Evolutionary conservation across 2,113 vertebrate genomes (phyloP).

Genomic region (Ibidorhyncha struthersii): DNA sequence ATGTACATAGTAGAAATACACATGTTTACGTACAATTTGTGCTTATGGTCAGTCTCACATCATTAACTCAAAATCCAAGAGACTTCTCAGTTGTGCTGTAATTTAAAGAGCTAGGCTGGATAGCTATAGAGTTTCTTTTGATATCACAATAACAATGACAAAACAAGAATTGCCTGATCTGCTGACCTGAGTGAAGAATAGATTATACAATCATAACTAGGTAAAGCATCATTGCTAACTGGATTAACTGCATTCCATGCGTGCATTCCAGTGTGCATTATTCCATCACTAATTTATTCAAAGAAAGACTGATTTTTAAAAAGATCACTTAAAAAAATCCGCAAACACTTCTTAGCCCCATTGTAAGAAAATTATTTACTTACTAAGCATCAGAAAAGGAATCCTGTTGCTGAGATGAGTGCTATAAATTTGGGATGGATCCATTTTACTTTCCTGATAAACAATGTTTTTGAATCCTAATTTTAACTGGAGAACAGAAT

Average conservation of each 20-base stretch:
- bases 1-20: background rate
- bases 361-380: background rate
- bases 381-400: background rate
- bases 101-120: background rate
- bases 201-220: background rate
- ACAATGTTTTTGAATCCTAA: background rate
- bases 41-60: background rate
- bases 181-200: background rate
- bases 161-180: background rate
- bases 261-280: background rate
- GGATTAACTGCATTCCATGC: background rate
- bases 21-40: fast-evolving
- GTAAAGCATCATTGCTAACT: background rate
- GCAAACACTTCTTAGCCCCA: background rate
- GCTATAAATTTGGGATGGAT: background rate
- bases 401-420: background rate
- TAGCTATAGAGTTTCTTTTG: background rate
- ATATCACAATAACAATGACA: background rate
- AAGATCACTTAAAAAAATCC: background rate
- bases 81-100: background rate
- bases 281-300: background rate
- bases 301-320: background rate
- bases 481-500: background rate
- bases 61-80: background rate
- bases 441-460: background rate